Evolutionary conservation across 2,888 invertebrate genomes (phyloP), one percentile per base, ranked within the genome.

Genomic region (Cyrtodaria siliqua): DNA sequence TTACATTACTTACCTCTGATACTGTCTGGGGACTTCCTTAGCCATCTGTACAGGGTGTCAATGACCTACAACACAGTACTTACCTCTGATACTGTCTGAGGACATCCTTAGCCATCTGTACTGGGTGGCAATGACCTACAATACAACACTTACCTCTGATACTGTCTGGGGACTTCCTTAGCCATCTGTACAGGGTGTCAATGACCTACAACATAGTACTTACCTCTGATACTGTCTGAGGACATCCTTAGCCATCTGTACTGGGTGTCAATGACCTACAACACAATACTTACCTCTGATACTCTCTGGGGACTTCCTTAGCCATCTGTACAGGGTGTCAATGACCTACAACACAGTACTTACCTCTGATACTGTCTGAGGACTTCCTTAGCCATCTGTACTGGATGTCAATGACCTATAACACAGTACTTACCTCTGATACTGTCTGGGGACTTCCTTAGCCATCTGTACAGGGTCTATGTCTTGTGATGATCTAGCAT

Each of bases 301-400:
- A 72, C 33, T 77, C 73, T 62, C 66, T 73, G 40, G 76, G 69
- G 47, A 71, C 80, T 55, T 77, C 73, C 49, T 62, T 66, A 38
- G 76, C 73, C 80, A 80, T 77, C 23, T 66, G 68, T 29, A 27
- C 49, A 29, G 38, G 38, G 53, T 56, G 52, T 47, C n/a, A n/a
- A n/a, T n/a, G n/a, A n/a, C n/a, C n/a, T n/a, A n/a, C n/a, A 33
- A 16, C 12, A 9, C n/a, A n/a, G n/a, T n/a, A n/a, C n/a, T n/a
- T n/a, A n/a, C n/a, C n/a, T n/a, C n/a, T 81, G 81, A 71, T 80
- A 73, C 27, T 77, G 76, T 61, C 67, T 73, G 40, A 73, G 70
- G 47, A 71, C 81, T 56, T 77, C 74, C 50, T 63, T 67, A 33
- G 77, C 74, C 81, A 81, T 77, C 23, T 66, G 69, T 26, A 33